Evolutionary conservation across 2,797 vertebrate species (phyloP), one percentile per base, ranked within the genome.

Genomic region (Okamejei kenojei): DNA sequence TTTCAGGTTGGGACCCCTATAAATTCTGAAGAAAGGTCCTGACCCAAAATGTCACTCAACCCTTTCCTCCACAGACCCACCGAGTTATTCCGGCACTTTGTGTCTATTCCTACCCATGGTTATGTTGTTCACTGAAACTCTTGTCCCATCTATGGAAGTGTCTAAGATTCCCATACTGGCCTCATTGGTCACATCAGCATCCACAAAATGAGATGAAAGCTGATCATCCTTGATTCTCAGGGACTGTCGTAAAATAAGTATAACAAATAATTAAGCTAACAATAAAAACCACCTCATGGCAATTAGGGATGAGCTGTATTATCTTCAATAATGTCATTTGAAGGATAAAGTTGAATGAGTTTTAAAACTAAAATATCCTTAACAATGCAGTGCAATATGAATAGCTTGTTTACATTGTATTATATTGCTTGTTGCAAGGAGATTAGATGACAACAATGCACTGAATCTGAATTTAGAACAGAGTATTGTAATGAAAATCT

Each of bases 301-400:
- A 61, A 63, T 13, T 7, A 19, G 15, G 29, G 13, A 61, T 63
- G 11, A 29, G 58, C 1, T 63, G 32, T 86, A 68, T 65, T 65
- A 1, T 35, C 68, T 19, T 68, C 68, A 88, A 35, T 88, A 7
- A 65, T 88, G 17, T 21, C 21, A 8, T 32, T 68, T 19, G n/a
- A 88, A n/a, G n/a, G n/a, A 88, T 88, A 88, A 65, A 88, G n/a
- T 65, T 88, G 38, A 82, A 82, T 58, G 19, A 29, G 9, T 26
- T 26, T 35, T 88, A 32, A 68, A 86, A n/a, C 2, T 86, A 26
- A 61, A 13, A 13, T 29, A 76, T 5, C 74, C 23, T 7, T 6
- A 78, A 78, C 11, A 32, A 35, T 78, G 77, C 61, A 32, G 8
- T 32, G 15, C 1, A 32, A 32, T 88, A 7, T 35, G 68, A 88